Evolutionary conservation across 1,140 invertebrate species (phyloP), one percentile per base, ranked within the genome.

Genomic region (Formica exsecta): DNA sequence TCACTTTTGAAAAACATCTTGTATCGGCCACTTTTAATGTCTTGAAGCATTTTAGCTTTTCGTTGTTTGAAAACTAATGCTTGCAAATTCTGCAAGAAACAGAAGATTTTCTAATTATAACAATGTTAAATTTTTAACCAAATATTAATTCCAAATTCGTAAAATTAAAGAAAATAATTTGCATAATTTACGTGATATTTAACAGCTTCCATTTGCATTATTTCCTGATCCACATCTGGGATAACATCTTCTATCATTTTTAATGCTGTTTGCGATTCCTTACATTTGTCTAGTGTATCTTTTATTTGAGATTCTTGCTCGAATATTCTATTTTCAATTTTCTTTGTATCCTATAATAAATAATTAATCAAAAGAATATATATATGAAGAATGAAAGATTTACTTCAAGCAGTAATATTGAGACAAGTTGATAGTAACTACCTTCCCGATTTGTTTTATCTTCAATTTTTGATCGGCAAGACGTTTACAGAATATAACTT

Each of bases 11-110:
- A 95, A 9, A 95, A 89, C 73, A 95, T 92, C 87, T 95, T 95
- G 51, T 96, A 96, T 57, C 92, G 88, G 3, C 95, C 92, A 25
- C 89, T 94, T 86, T 95, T 95, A 0, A 97, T 89, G 32, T 96
- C 95, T 29, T 95, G 92, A 65, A 96, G 95, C 25, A 96, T 93
- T 79, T 95, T 95, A 0, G 95, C 94, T 89, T 96, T 96, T 51
- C 95, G 95, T 89, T 97, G 97, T 86, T 96, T 96, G n/a, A 96
- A 94, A 7, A 97, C 92, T 16, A 97, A 92, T 64, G 95, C 91
- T 89, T 97, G 96, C 13, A 97, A 94, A 88, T 96, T 97, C 94
- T 96, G 89, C 74, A 92, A 81, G 62, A 41, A 68, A 64, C 32
- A n/a, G 29, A 54, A 11, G n/a, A 80, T 86, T 29, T 62, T 76